Conservation (phyloP, 2,113 vertebrate genomes). For the Panthera uncia region DNA sequence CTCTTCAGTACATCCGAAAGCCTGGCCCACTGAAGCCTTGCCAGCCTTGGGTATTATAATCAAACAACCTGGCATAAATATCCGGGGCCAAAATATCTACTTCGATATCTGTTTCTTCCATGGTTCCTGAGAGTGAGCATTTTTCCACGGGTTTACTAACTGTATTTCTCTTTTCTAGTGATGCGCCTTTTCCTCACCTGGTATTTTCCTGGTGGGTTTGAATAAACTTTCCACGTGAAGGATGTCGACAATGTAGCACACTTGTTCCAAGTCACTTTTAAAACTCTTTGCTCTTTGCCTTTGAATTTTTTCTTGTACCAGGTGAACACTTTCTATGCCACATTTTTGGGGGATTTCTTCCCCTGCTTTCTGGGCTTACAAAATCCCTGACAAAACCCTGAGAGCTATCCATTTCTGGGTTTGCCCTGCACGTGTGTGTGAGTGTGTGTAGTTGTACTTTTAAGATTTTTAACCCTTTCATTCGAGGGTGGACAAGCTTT, state of each 20-base stretch:
- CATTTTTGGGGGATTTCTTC: neutral
- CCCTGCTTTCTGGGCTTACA: neutral
- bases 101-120: neutral
- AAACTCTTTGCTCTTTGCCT: conserved; percentile 1
- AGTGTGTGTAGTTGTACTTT: neutral
- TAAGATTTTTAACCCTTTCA: conserved; percentile 20
- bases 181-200: neutral
- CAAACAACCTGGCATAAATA: neutral
- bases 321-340: neutral
- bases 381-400: neutral
- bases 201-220: neutral
- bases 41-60: neutral
- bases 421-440: neutral
- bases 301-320: neutral
- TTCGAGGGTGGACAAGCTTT: neutral
- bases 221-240: neutral
- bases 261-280: neutral
- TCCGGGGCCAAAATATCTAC: neutral
- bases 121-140: neutral
- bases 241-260: neutral
- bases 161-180: neutral
- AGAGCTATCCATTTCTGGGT: neutral
- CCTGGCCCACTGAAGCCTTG: neutral
- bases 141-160: neutral
- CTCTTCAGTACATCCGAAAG: neutral